These are phyloP conservation scores for Coleophora deauratella DNA, from an alignment of 2,888 invertebrate species.

Conservation along the genomic window DNA sequence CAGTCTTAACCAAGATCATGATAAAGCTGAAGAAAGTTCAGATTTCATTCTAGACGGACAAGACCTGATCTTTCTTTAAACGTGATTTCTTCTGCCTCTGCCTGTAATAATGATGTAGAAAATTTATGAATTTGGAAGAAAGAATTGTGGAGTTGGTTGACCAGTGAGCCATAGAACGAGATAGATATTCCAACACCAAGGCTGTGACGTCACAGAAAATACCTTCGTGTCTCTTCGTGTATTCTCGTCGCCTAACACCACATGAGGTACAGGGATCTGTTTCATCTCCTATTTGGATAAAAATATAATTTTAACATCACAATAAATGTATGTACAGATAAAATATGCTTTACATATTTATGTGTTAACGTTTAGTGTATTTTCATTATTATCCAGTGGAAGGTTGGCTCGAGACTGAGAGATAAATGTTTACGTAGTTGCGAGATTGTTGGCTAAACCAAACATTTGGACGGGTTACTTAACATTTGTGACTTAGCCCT, in stretches of 20 bases:
- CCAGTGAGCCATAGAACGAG: slow-evolving; percentile 1
- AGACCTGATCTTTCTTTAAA: slow-evolving; percentile 2
- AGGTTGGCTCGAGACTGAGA: not conserved
- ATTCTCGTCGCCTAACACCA: slow-evolving; percentile 34
- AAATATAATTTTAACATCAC: slow-evolving; percentile 28
- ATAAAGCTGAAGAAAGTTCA: slow-evolving; percentile 2
- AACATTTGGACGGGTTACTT: too few species aligned
- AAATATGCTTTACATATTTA: slow-evolving; percentile 57
- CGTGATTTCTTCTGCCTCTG: slow-evolving; percentile 1
- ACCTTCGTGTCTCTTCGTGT: slow-evolving; percentile 61
- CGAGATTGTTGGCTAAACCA: too few species aligned
- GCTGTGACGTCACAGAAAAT: slow-evolving; percentile 23
- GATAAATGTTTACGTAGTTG: too few species aligned
- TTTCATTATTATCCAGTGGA: slow-evolving; percentile 17
- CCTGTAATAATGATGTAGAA: slow-evolving; percentile 5
- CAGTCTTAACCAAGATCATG: not conserved
- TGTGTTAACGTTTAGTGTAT: slow-evolving; percentile 36
- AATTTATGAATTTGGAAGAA: slow-evolving; percentile 6
- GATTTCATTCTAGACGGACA: not conserved
- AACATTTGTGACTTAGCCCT: too few species aligned
- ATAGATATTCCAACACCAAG: slow-evolving; percentile 33
- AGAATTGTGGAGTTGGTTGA: not conserved
- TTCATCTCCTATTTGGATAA: slow-evolving; percentile 47
- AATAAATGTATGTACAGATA: slow-evolving; percentile 17
- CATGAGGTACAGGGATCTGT: slow-evolving; percentile 25